Evolutionary conservation across 2,888 invertebrate species (phyloP), one percentile per base, ranked within the genome.

Genomic region (Archaeoteleia sp.): DNA sequence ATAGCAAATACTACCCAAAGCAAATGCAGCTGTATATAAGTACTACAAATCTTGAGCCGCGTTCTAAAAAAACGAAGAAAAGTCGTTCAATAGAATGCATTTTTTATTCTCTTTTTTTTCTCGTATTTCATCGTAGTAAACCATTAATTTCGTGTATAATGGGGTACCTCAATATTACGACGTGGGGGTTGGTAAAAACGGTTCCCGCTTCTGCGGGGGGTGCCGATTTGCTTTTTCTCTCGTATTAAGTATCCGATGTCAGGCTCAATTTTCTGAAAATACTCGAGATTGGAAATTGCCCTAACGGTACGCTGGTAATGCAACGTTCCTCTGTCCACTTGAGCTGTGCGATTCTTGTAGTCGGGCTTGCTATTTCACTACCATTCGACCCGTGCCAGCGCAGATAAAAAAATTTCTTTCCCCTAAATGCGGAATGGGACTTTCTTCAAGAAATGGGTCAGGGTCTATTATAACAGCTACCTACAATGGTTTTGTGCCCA

Each of bases 81-180:
- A 73, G 70, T 73, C 68, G 70, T 65, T 40, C 66, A 67, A 66
- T 62, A 63, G 63, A 70, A 70, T 70, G 67, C 48, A 70, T 73
- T 63, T 74, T 71, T 68, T 39, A n/a, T n/a, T n/a, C 46, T 67
- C 71, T 74, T 61, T 71, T 70, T 65, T 67, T 55, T 57, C 67
- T n/a, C n/a, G n/a, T n/a, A n/a, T n/a, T n/a, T n/a, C n/a, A n/a
- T n/a, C 71, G 69, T 73, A 71, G 71, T 70, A 78, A 80, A 79
- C 81, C 78, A 80, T 75, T 82, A 83, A 83, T 82, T 82, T 83
- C 53, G 74, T 70, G 73, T 76, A 74, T 78, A 81, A 82, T 77
- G 74, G 80, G 71, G 67, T 62, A 60, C 66, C 45, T 48, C 30
- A 23, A 13, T 37, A 13, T 63, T 40, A 35, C 34, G 58, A 32